Evolutionary conservation across 2,797 vertebrate genomes (phyloP), one percentile per base, ranked within the genome.

Genomic region (Oreonectes daqikongensis): DNA sequence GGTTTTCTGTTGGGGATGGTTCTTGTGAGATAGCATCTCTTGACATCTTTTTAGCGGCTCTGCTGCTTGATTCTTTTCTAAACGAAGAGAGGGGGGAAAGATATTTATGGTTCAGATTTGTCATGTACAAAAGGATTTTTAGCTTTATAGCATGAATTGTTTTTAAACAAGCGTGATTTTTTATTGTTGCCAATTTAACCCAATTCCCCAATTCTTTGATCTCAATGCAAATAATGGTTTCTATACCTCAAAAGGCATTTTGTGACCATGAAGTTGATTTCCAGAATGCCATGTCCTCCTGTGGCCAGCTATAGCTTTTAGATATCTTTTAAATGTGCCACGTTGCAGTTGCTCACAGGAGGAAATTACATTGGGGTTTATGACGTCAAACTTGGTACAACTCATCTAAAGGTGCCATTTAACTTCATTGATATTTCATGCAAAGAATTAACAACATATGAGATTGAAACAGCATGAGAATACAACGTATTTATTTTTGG

Each of bases 161-260:
- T 55, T 32, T 17, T 17, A 77, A 73, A 83, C 44, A 55, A 60
- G 61, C 65, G 55, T 79, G 35, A 42, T 68, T 75, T 85, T n/a
- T 82, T 82, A 75, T 81, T 79, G 53, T 52, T 69, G 7, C 63
- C 71, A 80, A 69, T 84, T 68, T 74, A 71, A 24, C 11, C 9
- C 46, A 38, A 77, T 80, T 79, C 42, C n/a, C 3, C 71, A 77
- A 50, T 8, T 50, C 32, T 18, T 53, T 32, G 24, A 64, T 18
- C n/a, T 9, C 72, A 61, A 35, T 6, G 24, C 20, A 75, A 52
- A 32, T 22, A 17, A 32, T 48, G 2, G 17, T 75, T 55, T 40
- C 63, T 24, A 74, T 26, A 32, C 18, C 44, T 24, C 24, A 5
- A 26, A 64, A 55, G 52, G 40, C 1, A 28, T 57, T 57, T 18